A percentile compares a stretch with the other conserved stretches of the same genome.
These are phyloP conservation scores for Melanotaenia maccullochi DNA, from an alignment of 2,797 vertebrate genomes.

Conservation along the genomic window DNA sequence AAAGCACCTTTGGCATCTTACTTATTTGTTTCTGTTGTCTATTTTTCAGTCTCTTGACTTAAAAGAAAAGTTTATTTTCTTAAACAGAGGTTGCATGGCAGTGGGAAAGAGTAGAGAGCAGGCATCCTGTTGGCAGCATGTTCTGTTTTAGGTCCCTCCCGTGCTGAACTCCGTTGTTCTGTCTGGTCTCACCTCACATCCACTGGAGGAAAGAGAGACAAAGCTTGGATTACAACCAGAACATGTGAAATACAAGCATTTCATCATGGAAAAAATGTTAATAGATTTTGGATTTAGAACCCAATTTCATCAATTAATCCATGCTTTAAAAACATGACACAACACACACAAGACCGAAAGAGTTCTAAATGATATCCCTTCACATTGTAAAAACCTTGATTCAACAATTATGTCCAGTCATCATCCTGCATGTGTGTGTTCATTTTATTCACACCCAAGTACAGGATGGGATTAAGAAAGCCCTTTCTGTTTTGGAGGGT, in stretches of 20 bases:
- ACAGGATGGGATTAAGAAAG: slow-evolving; percentile 13
- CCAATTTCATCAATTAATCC: slow-evolving; percentile 44
- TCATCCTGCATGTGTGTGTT: background rate
- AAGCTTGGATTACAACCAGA: slow-evolving; percentile 22
- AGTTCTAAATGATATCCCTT: slow-evolving; percentile 26
- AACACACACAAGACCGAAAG: slow-evolving; percentile 34
- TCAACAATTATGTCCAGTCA: slow-evolving; percentile 14
- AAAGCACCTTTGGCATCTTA: slow-evolving; percentile 89
- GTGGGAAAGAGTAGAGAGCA: slow-evolving; percentile 77
- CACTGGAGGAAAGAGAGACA: slow-evolving; percentile 74
- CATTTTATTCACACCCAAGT: slow-evolving; percentile 15
- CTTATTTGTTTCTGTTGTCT: slow-evolving; percentile 61
- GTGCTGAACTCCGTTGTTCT: slow-evolving; percentile 82
- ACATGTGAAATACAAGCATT: background rate
- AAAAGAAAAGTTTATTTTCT: slow-evolving; percentile 60
- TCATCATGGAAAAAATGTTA: background rate
- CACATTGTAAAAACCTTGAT: slow-evolving; percentile 30
- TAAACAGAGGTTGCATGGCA: slow-evolving; percentile 53
- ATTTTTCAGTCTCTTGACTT: slow-evolving; percentile 80
- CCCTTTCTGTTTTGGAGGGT: slow-evolving; percentile 5
- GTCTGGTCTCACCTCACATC: slow-evolving; percentile 96
- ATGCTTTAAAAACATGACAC: slow-evolving; percentile 59
- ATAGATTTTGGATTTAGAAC: slow-evolving; percentile 21
- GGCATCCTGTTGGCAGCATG: slow-evolving; percentile 79
- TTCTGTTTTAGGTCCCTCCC: slow-evolving; percentile 79